A percentile compares a stretch with the other conserved stretches of the same genome.
Evolutionary conservation across 2,888 invertebrate species (phyloP).

Genomic region (Xylocampa areola): DNA sequence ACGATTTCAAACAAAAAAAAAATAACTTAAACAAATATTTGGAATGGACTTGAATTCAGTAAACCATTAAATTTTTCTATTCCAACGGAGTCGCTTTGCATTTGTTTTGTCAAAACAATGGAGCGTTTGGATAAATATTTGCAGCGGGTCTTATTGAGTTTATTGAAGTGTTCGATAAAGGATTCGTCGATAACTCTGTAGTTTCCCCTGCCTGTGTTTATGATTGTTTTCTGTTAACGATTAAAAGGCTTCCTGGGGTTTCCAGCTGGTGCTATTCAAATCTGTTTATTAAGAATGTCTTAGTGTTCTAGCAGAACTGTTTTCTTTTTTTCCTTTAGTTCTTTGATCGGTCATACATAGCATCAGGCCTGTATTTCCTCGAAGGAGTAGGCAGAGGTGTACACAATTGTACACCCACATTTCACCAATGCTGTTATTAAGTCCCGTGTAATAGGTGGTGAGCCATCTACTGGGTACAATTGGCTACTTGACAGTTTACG

Average conservation of each 20-base stretch:
- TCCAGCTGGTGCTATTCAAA: constrained; percentile 17
- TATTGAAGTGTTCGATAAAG: constrained; percentile 35
- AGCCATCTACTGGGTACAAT: too few relatives aligned
- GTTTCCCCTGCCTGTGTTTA: constrained; percentile 8
- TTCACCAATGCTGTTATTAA: too few relatives aligned
- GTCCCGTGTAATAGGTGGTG: too few relatives aligned
- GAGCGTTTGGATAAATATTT: constrained; percentile 54
- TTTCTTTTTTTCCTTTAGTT: too few relatives aligned
- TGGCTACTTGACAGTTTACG: too few relatives aligned
- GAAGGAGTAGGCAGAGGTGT: too few relatives aligned
- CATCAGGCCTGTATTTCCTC: too few relatives aligned
- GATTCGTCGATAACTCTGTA: constrained; percentile 34
- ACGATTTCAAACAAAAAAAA: constrained; percentile 49
- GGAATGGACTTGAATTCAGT: constrained; percentile 42
- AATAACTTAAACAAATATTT: constrained; percentile 51
- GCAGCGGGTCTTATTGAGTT: constrained; percentile 33
- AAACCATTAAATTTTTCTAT: constrained; percentile 58
- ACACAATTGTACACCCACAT: too few relatives aligned
- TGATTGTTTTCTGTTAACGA: constrained; percentile 31
- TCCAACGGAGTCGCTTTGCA: constrained; percentile 38
- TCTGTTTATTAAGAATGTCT: too few relatives aligned
- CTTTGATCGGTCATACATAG: too few relatives aligned
- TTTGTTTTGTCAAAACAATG: constrained; percentile 55
- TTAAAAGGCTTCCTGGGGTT: constrained; percentile 18
- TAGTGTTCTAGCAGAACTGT: too few relatives aligned